These are phyloP conservation scores for Pachliopta kotzebuea DNA, from an alignment of 2,888 invertebrate genomes.

Conservation along the genomic window DNA sequence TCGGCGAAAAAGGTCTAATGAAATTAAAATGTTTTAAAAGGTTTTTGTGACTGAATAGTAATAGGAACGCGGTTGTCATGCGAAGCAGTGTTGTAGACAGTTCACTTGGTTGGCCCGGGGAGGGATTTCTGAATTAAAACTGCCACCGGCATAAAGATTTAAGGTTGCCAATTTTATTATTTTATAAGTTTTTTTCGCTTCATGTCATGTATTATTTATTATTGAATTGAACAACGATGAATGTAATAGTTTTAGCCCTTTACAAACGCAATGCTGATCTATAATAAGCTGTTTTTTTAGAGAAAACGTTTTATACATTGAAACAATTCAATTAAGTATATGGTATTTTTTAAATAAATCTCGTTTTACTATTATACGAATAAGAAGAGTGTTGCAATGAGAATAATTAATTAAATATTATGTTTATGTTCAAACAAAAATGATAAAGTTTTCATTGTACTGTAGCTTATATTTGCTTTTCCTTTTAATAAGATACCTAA, in stretches of 20 bases:
- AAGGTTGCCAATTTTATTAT: conserved; percentile 35
- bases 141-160: conserved; percentile 42
- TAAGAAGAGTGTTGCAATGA: neutral
- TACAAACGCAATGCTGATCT: too few relatives aligned
- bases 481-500: neutral
- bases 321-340: neutral
- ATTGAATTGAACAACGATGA: too few relatives aligned
- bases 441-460: too few relatives aligned
- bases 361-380: neutral
- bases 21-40: conserved; percentile 53
- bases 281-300: too few relatives aligned
- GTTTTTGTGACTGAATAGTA: conserved; percentile 49
- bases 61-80: conserved; percentile 39
- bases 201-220: too few relatives aligned
- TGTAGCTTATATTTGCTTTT: neutral
- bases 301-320: too few relatives aligned
- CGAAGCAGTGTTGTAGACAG: conserved; percentile 37
- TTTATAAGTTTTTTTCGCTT: too few relatives aligned
- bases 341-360: neutral
- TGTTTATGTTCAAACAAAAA: too few relatives aligned
- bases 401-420: neutral
- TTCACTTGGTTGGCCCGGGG: conserved; percentile 37
- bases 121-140: conserved; percentile 46
- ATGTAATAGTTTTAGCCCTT: too few relatives aligned
- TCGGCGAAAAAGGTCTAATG: conserved; percentile 40